A percentile compares a stretch with the other conserved stretches of the same genome.
phyloP scores from a whole-genome alignment of 2,888 invertebrate genomes.

The Nemotelus pantherinus region DNA sequence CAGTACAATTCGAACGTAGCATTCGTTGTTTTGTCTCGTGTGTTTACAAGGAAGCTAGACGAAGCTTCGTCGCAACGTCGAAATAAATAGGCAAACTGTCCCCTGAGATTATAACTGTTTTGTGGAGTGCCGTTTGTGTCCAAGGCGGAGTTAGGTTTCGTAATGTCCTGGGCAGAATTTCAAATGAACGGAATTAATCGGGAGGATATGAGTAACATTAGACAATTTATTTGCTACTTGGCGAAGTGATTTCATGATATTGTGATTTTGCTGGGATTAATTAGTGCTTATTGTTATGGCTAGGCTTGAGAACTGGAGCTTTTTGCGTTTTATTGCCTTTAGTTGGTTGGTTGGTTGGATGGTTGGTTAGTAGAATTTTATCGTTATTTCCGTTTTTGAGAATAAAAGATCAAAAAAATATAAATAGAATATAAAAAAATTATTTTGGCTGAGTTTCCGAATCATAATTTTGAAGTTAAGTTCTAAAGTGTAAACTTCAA shows the following conservation, averaged over 20 bases:
- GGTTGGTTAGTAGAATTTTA: no score
- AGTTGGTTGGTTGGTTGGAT: no score
- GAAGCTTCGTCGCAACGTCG: slow-evolving; percentile 14
- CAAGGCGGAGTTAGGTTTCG: background rate
- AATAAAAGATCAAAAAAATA: no score
- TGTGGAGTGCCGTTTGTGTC: slow-evolving; percentile 9
- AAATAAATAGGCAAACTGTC: slow-evolving; percentile 43
- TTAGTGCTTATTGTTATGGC: no score
- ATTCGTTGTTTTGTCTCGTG: background rate
- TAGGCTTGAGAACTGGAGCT: no score
- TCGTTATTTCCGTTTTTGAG: no score
- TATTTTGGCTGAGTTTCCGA: no score
- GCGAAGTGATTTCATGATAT: slow-evolving; percentile 32
- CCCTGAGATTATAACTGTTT: slow-evolving; percentile 32
- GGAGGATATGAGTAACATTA: slow-evolving; percentile 1
- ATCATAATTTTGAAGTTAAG: no score
- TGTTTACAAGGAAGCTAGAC: background rate
- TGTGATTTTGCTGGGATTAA: slow-evolving; percentile 31
- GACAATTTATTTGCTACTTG: slow-evolving; percentile 26
- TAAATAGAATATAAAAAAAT: no score
- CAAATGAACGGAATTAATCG: slow-evolving; percentile 17
- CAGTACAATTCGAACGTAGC: background rate
- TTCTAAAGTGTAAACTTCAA: no score
- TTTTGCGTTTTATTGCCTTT: no score
- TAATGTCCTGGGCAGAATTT: slow-evolving; percentile 22